These are phyloP conservation scores for Semnornis frantzii DNA, from an alignment of 2,113 vertebrate genomes.

Conservation along the genomic window DNA sequence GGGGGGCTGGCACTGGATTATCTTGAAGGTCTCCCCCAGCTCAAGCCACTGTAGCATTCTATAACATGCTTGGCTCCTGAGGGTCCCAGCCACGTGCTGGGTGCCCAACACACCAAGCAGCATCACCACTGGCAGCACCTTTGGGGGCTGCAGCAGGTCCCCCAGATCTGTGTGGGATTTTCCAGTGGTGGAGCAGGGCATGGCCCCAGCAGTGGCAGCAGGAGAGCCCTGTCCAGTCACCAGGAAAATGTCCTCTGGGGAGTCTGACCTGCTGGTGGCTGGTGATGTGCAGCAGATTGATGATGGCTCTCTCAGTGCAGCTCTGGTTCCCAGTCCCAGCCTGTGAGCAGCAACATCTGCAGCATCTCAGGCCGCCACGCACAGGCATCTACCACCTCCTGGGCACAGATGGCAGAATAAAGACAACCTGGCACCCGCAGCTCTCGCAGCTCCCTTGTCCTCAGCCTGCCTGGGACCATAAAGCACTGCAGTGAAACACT, in stretches of 20 bases:
- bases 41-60: too few species aligned
- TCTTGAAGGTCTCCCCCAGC: too few species aligned
- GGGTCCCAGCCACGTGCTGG: background rate
- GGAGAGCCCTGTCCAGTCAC: rapidly evolving
- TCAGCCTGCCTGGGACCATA: background rate
- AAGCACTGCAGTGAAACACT: rapidly evolving
- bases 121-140: background rate
- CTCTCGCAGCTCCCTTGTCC: background rate
- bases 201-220: background rate
- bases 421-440: background rate
- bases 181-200: rapidly evolving
- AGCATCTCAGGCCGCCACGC: background rate
- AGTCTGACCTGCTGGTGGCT: background rate
- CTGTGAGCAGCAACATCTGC: background rate
- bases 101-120: rapidly evolving
- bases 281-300: background rate
- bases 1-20: too few species aligned
- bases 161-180: background rate
- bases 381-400: background rate
- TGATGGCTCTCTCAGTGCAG: background rate
- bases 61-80: rapidly evolving
- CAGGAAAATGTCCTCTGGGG: background rate
- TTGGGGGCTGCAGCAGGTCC: background rate
- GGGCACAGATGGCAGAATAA: background rate
- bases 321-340: background rate